Base-by-base conservation (phyloP, 2,797 vertebrate genomes). In the Cirrhinus molitorella region DNA sequence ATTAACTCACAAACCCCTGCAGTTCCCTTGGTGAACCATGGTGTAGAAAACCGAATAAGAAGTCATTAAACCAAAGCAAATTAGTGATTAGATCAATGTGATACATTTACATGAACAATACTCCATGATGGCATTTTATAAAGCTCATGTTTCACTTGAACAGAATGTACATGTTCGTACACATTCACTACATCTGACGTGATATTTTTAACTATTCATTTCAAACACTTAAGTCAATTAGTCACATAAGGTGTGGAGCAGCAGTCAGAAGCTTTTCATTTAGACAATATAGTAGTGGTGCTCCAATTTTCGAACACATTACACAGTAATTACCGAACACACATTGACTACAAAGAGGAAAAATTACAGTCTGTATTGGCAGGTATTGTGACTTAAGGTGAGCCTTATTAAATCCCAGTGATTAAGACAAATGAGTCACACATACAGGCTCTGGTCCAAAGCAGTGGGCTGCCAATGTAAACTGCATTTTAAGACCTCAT, bases 371-470 rank as follows among this genome's bases (percentile, higher is more conserved):
- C 43, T 0, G 1, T 45, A 23, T 70, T 47, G 67, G n/a, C 43
- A 28, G 0, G 40, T 4, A 47, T 71, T 47, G 12, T 45, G 43
- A 68, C 37, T 66, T 19, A 66, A 37, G 11, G 25, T 51, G 45
- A 28, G 45, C 25, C 47, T 34, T 53, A 34, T 73, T 73, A 31
- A 73, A 73, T 12, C 11, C 10, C 71, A 53, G 11, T n/a, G 28
- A 73, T 51, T 53, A 73, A 53, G 28, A 34, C 49, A 51, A 51
- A 72, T 21, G 70, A 51, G 70, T 21, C 16, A 53, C 71, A 53
- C 25, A 51, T 21, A 21, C 16, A 67, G 47, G 17, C 25, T 73
- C 25, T 73, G 70, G 3, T 53, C 8, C 43, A 67, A 40, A n/a
- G 40, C 34, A 25, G 8, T 19, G 23, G 25, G 23, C 14, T 49